Evolutionary conservation across 2,113 vertebrate species (phyloP), one percentile per base, ranked within the genome.

Genomic region (Entelurus aequoreus): DNA sequence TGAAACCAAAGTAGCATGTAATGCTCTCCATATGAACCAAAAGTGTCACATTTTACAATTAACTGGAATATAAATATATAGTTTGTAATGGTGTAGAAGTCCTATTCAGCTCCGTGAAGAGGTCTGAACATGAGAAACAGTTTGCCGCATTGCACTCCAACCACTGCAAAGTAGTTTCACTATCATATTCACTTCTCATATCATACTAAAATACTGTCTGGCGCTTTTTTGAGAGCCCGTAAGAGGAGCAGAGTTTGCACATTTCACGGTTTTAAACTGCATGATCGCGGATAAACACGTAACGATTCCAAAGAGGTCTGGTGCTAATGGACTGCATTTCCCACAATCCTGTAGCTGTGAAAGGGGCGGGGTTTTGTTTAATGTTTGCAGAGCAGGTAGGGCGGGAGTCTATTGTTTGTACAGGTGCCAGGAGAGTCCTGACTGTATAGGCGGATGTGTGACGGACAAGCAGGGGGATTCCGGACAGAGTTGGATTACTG

Each of bases 301-400:
- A 52, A 2, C 0, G 5, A 52, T 12, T 10, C 4, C 5, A n/a
- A 11, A 19, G n/a, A 46, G 6, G 6, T 51, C 47, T 5, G 14
- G 9, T n/a, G 15, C 13, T 13, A 6, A 2, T 21, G 7, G 15
- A 66, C 46, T 91, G 63, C 90, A 90, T 74, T 87, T 92, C 92
- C 92, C 94, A 89, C 50, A 74, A 69, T 79, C 21, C 84, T 42
- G 48, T 72, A 69, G 81, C 69, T 11, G 59, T 19, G 13, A 63
- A 63, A 62, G 68, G 51, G 46, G 75, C 35, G 63, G 80, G 81
- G 59, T 54, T 62, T 53, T 13, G 80, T 72, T 7, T n/a, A n/a
- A n/a, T 44, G 19, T 57, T 66, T 75, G 35, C 1, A 19, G 38
- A 70, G 77, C 85, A 84, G 89, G 88, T 90, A 81, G 80, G 72